phyloP scores from a whole-genome alignment of 1,140 invertebrate species.

The Scaptomyza hsui region DNA sequence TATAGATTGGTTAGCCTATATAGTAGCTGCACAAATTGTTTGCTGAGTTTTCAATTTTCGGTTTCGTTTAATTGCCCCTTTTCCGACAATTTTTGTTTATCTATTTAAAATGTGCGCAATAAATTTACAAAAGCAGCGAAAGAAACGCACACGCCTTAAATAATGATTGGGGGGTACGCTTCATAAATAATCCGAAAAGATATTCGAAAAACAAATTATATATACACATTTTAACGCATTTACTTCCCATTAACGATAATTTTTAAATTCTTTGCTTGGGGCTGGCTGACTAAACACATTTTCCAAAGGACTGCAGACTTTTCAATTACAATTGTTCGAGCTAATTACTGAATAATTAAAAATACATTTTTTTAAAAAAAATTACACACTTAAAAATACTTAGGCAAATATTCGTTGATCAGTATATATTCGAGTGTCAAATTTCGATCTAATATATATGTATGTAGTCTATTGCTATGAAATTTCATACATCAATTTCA shows the following conservation, averaged over 20 bases:
- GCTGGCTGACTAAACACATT: slow-evolving; percentile 19
- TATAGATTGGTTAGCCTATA: slow-evolving; percentile 2
- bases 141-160: slow-evolving; percentile 40
- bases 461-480: slow-evolving; percentile 12
- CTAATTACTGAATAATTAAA: slow-evolving; percentile 25
- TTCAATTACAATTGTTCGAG: slow-evolving; percentile 41
- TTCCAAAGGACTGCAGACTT: slow-evolving; percentile 37
- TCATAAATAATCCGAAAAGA: slow-evolving; percentile 50
- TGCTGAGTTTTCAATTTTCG: slow-evolving; percentile 63
- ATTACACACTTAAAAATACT: slow-evolving; percentile 4
- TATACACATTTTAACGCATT: slow-evolving; percentile 38
- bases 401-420: slow-evolving; percentile 12
- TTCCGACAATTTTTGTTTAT: slow-evolving; percentile 73
- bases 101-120: slow-evolving; percentile 61
- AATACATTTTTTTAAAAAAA: slow-evolving; percentile 2
- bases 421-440: neutral
- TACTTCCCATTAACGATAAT: slow-evolving; percentile 22
- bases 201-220: slow-evolving; percentile 48
- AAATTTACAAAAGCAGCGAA: slow-evolving; percentile 45
- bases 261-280: slow-evolving; percentile 2
- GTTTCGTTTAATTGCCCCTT: slow-evolving; percentile 73
- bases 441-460: neutral
- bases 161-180: slow-evolving; percentile 53
- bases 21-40: slow-evolving; percentile 66
- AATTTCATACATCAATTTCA: slow-evolving; percentile 41